A percentile compares a stretch with the other conserved stretches of the same genome.
Conservation (phyloP, 2,797 vertebrate species). For the Ctenochaetus hawaiiensis region DNA sequence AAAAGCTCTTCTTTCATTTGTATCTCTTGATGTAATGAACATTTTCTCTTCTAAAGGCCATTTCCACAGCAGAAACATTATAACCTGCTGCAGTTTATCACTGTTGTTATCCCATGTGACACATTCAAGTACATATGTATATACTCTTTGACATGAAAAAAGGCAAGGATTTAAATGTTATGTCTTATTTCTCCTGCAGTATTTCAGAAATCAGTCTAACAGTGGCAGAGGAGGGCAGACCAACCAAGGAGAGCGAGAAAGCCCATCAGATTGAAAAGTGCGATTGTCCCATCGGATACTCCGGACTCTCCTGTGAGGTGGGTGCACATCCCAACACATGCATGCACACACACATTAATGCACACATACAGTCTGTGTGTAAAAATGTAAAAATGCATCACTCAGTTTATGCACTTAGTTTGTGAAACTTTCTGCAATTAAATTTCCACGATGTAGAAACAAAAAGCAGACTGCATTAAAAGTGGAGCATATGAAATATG, state of each 20-base stretch:
- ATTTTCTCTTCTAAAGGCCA: not conserved
- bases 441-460: too few relatives aligned
- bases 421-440: too few relatives aligned
- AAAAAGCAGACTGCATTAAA: not conserved
- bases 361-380: too few relatives aligned
- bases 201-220: conserved; percentile 97
- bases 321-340: not conserved
- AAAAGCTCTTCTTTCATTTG: not conserved
- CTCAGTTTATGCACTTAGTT: too few relatives aligned
- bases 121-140: not conserved
- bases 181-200: conserved; percentile 72
- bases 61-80: conserved; percentile 8
- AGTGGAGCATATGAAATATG: not conserved
- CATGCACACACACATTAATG: too few relatives aligned
- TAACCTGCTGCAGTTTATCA: not conserved
- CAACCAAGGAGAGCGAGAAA: conserved; percentile 83
- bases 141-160: not conserved
- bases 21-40: conserved; percentile 16
- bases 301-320: conserved; percentile 97
- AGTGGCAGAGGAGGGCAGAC: conserved; percentile 87
- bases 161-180: not conserved
- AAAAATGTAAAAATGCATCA: too few relatives aligned
- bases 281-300: conserved; percentile 92
- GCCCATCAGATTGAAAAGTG: conserved; percentile 93
- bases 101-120: not conserved